phyloP scores from a whole-genome alignment of 1,140 invertebrate species.

The Propsilocerus akamusi region DNA sequence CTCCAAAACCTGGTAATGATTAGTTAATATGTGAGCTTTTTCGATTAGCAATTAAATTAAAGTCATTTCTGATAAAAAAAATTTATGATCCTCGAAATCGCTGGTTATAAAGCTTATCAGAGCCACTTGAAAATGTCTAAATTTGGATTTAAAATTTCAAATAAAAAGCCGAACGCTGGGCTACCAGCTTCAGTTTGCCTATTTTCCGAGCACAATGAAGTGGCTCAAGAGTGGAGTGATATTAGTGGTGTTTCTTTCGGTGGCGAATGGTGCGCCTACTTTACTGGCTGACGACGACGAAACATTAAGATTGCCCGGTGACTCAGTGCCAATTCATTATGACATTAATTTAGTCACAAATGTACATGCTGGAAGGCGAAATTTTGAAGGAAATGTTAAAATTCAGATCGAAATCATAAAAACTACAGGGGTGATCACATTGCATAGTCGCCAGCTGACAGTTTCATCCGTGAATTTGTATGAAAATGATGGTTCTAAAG shows the following conservation, averaged over 20 bases:
- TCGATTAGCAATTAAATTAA: too few species aligned
- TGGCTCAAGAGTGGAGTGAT: not conserved
- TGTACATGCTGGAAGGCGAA: not conserved
- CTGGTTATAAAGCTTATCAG: not conserved
- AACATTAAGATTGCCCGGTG: not conserved
- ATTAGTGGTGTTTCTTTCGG: not conserved
- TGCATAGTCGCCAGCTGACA: not conserved
- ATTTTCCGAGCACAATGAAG: not conserved
- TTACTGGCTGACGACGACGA: slow-evolving; percentile 7
- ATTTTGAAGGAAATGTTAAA: not conserved
- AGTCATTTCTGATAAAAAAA: too few species aligned
- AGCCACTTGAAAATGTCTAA: not conserved
- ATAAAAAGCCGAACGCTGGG: not conserved
- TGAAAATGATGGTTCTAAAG: not conserved
- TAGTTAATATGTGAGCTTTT: too few species aligned
- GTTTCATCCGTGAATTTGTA: not conserved
- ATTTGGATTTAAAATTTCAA: not conserved
- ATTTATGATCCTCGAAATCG: too few species aligned
- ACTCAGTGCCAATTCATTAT: not conserved
- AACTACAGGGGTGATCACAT: not conserved
- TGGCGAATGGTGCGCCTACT: not conserved
- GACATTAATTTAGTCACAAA: not conserved
- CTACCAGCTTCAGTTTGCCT: not conserved
- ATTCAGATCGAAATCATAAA: not conserved
- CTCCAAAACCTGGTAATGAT: too few species aligned